phyloP scores from a whole-genome alignment of 2,797 vertebrate genomes.

The Calcarius lapponicus region DNA sequence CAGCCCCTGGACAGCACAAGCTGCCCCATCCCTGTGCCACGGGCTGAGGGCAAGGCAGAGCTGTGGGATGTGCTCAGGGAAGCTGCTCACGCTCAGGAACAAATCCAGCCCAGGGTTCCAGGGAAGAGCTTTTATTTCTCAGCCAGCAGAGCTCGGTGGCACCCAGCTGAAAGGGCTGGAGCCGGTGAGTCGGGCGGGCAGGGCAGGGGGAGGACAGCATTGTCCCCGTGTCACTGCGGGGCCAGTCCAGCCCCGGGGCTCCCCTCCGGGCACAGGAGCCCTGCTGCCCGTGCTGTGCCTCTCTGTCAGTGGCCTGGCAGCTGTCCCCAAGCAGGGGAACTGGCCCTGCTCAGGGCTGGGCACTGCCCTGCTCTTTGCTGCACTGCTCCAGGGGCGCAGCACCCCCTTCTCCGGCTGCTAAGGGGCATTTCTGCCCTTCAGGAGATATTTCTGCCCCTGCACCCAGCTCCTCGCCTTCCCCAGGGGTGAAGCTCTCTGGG shows the following conservation, averaged over 20 bases:
- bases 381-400: neutral
- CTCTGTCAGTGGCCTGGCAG: neutral
- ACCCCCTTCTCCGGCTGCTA: neutral
- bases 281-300: neutral
- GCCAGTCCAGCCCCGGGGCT: neutral
- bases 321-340: neutral
- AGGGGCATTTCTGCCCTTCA: neutral
- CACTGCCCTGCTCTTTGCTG: accelerated
- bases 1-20: neutral
- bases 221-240: neutral
- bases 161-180: neutral
- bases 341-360: neutral
- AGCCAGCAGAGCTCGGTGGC: neutral
- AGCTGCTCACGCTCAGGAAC: neutral
- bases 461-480: neutral
- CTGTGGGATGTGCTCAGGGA: neutral
- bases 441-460: neutral
- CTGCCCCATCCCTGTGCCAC: neutral
- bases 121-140: constrained; percentile 49
- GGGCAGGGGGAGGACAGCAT: neutral
- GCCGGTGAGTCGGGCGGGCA: neutral
- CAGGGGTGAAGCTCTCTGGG: neutral
- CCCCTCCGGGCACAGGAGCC: neutral
- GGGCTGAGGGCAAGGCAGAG: neutral
- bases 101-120: neutral